phyloP scores from a whole-genome alignment of 2,888 invertebrate species.

The Sipunculus nudus region DNA sequence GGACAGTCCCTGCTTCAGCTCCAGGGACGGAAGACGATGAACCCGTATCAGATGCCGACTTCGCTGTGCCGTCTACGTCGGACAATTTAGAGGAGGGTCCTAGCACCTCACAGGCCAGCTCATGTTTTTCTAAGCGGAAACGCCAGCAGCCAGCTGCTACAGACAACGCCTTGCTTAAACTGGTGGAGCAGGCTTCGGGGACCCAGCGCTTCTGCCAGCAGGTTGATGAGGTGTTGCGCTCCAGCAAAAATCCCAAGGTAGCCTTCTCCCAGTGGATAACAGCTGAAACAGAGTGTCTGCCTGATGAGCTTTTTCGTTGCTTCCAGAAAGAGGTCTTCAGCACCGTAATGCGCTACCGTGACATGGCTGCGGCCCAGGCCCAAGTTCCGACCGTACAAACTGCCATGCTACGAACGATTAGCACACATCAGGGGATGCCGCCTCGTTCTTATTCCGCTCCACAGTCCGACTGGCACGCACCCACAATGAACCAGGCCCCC shows the following conservation, averaged over 20 bases:
- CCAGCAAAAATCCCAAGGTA: neutral
- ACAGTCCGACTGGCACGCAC: no score
- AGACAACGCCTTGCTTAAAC: neutral
- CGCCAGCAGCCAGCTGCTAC: neutral
- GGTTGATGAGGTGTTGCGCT: neutral
- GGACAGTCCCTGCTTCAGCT: neutral
- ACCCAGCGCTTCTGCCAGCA: neutral
- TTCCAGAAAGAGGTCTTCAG: slow-evolving; percentile 1
- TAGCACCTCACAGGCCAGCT: neutral
- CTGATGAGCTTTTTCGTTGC: neutral
- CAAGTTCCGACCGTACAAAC: neutral
- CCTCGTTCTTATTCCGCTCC: neutral
- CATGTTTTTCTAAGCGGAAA: neutral
- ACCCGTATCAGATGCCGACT: neutral
- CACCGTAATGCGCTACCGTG: neutral
- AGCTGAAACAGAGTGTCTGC: neutral
- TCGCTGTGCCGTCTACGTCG: neutral
- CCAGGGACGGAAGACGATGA: neutral
- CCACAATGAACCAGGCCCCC: no score
- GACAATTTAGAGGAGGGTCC: neutral
- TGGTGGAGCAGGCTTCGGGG: neutral
- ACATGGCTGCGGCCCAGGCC: neutral
- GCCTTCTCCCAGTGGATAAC: neutral
- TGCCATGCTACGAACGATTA: neutral
- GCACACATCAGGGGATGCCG: neutral